Evolutionary conservation across 1,140 invertebrate species (phyloP), one percentile per base, ranked within the genome.

Genomic region (Idris sp.): DNA sequence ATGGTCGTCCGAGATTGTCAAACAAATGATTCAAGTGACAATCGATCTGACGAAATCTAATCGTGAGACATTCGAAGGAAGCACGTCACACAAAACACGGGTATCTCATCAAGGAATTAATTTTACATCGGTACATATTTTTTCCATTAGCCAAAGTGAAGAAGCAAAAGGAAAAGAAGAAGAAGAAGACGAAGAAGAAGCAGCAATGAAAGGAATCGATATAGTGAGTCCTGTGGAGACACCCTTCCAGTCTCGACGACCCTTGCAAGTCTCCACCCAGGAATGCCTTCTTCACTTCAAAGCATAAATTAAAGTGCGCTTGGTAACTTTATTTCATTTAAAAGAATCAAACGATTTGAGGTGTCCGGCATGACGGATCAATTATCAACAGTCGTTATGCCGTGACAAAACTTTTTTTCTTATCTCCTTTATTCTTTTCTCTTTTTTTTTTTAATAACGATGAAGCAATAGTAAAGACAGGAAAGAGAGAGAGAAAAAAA

Each of bases 91-190:
- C 36, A 36, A 56, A 62, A 68, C 75, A 65, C 46, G 64, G 48
- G 58, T 61, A 61, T 68, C 64, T 69, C 69, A 62, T 65, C 65
- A 61, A 61, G 49, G 65, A 73, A 74, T 69, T 77, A 69, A 77
- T 77, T 73, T 74, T 69, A 77, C 75, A 77, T 73, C 38, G 69
- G 64, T 71, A 77, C 75, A 77, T 74, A 77, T 74, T 77, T 77
- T 77, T 74, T 77, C 71, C 75, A 77, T 77, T 77, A 77, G 75
- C 59, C 51, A 30, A 16, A 22, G n/a, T 16, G 35, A 58, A 58
- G 62, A 62, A 56, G 59, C 26, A 49, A 56, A 53, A 41, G 67
- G 69, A 64, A 33, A 36, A 19, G 48, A n/a, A n/a, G n/a, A n/a
- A n/a, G n/a, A n/a, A n/a, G n/a, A n/a, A n/a, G n/a, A n/a, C n/a